Evolutionary conservation across 2,797 vertebrate species (phyloP), one percentile per base, ranked within the genome.

Genomic region (Spinus olivaceus): DNA sequence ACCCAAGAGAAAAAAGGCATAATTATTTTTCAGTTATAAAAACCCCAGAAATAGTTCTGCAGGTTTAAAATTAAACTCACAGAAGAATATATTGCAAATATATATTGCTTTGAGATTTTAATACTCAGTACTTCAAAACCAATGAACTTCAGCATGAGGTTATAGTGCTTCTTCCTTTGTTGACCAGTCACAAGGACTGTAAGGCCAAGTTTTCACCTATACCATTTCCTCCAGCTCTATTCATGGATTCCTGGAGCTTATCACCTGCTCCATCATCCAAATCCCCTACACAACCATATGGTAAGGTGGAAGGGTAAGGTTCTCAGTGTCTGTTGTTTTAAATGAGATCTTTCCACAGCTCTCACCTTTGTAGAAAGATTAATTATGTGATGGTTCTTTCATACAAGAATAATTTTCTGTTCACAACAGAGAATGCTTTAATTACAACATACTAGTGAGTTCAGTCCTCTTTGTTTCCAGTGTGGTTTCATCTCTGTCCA

Each of bases 1-100:
- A 59, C 4, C 25, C 12, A 8, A 65, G 33, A 33, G 33, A 33
- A 33, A 33, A 33, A 90, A 60, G 5, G 8, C 10, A n/a, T 27
- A 19, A 3, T 8, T 37, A 4, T 28, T 30, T 44, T 66, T 47
- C 17, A 32, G 23, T 44, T 74, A 51, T 8, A 7, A 81, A 86
- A 56, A 41, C 1, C 0, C 0, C 24, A 47, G 49, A 87, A 77
- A 57, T 35, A 54, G 22, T 69, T 85, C 50, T 33, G 12, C 1
- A 17, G 30, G 33, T 30, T 33, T 33, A 33, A 33, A 33, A 33
- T 33, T 51, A 69, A 92, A 56, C 24, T 27, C 66, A 49, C 5
- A 30, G 50, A 82, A 93, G 16, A 91, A 67, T 32, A 61, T 20
- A 61, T 2, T 67, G 21, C 12, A 72, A 64, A 76, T 86, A 32